A percentile compares a stretch with the other conserved stretches of the same genome.
phyloP scores from a whole-genome alignment of 2,888 invertebrate species.

The Pristionchus japonicus region DNA sequence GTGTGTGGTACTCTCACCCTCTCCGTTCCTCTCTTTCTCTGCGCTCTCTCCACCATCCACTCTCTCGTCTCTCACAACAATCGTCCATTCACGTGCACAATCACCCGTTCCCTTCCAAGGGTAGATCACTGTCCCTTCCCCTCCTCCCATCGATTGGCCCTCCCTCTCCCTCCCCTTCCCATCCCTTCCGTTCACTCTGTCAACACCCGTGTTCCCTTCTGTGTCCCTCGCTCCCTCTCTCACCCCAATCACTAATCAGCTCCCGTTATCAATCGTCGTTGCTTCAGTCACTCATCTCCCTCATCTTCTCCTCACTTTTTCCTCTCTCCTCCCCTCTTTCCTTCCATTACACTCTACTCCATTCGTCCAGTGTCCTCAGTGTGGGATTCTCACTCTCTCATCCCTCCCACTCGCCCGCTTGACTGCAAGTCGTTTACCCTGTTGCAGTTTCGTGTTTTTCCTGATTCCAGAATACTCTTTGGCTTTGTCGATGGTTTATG shows the following conservation, averaged over 20 bases:
- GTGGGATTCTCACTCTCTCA: not conserved
- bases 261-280: not conserved
- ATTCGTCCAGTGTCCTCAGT: constrained; percentile 35
- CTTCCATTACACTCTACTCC: constrained; percentile 6
- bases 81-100: constrained; percentile 12
- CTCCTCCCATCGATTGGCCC: not conserved
- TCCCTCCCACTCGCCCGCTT: not conserved
- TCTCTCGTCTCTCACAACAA: not conserved
- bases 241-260: not conserved
- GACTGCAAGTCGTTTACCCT: not conserved
- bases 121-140: constrained; percentile 34
- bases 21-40: not conserved
- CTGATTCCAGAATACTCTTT: not conserved
- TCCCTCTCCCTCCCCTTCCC: not conserved
- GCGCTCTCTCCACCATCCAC: not conserved
- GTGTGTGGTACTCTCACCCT: not conserved
- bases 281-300: not conserved
- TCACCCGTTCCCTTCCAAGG: not conserved
- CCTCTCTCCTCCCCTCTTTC: not conserved
- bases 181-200: not conserved
- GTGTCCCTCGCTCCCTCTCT: not conserved
- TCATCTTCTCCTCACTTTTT: constrained; percentile 20
- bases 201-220: constrained; percentile 27
- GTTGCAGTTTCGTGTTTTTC: not conserved
- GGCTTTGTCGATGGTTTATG: too few relatives aligned